phyloP scores from a whole-genome alignment of 2,113 vertebrate species.

The Raja brachyura region DNA sequence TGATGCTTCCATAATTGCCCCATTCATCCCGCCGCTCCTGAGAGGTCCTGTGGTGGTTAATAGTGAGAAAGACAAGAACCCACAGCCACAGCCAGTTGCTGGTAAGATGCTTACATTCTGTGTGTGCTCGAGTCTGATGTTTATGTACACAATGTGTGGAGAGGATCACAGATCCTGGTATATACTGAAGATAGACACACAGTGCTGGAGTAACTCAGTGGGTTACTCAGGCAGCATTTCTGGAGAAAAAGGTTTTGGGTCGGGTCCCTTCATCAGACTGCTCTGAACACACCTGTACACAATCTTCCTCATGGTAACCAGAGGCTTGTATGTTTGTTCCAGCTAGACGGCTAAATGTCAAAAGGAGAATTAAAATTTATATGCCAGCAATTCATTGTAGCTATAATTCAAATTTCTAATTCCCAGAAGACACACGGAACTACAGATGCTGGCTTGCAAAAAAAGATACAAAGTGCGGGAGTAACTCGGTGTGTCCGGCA shows the following conservation, averaged over 20 bases:
- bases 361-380: not conserved
- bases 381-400: not conserved
- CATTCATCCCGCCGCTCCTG: constrained; percentile 92
- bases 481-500: too few relatives aligned
- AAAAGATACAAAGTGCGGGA: too few relatives aligned
- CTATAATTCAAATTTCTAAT: not conserved
- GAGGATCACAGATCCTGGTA: too few relatives aligned
- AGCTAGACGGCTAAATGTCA: not conserved
- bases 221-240: too few relatives aligned
- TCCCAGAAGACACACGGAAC: too few relatives aligned
- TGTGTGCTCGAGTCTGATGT: not conserved
- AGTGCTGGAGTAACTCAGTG: too few relatives aligned
- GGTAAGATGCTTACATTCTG: constrained; percentile 48
- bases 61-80: constrained; percentile 86
- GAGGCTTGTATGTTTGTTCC: not conserved
- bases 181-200: too few relatives aligned
- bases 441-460: too few relatives aligned
- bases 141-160: too few relatives aligned
- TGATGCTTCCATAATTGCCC: constrained; percentile 91
- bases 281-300: too few relatives aligned
- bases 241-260: too few relatives aligned
- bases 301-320: not conserved
- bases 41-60: constrained; percentile 77
- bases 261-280: too few relatives aligned
- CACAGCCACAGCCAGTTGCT: constrained; percentile 53